Conservation (phyloP, 2,797 vertebrate genomes). For the Dromococcyx pavoninus region DNA sequence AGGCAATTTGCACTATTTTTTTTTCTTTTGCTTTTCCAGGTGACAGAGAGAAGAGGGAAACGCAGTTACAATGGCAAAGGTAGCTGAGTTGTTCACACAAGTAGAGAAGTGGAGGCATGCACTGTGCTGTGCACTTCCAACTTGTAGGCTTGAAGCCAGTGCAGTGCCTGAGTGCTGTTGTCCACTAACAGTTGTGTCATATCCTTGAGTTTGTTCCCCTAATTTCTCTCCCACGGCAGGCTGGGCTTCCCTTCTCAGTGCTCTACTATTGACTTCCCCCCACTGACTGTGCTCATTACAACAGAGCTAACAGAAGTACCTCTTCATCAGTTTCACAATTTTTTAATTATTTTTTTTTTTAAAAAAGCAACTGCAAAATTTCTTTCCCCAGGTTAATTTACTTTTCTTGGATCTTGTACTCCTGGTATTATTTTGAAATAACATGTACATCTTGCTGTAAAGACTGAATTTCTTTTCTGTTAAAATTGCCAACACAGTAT, state of each 20-base stretch:
- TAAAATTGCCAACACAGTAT: not conserved
- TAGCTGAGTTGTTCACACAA: not conserved
- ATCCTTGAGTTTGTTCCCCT: not conserved
- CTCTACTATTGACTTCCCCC: not conserved
- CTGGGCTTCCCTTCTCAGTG: not conserved
- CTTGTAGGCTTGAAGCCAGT: not conserved
- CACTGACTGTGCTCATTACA: not conserved
- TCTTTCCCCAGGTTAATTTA: not conserved
- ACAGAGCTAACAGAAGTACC: not conserved
- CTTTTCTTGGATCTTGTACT: not conserved
- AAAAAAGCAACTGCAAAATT: not conserved
- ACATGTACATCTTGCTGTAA: not conserved
- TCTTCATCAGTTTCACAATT: not conserved
- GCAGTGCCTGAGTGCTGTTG: not conserved
- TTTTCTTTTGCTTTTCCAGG: not conserved
- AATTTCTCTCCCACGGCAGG: fast-evolving
- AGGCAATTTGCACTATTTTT: not conserved
- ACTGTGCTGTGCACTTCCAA: not conserved
- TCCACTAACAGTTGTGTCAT: not conserved
- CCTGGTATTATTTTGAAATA: not conserved
- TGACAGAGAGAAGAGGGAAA: not conserved
- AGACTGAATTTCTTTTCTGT: not conserved
- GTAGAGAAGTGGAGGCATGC: fast-evolving
- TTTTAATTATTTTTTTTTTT: not conserved
- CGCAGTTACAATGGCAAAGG: not conserved